Conservation (phyloP, 2,888 invertebrate genomes). For the Pyrrhosoma nymphula region DNA sequence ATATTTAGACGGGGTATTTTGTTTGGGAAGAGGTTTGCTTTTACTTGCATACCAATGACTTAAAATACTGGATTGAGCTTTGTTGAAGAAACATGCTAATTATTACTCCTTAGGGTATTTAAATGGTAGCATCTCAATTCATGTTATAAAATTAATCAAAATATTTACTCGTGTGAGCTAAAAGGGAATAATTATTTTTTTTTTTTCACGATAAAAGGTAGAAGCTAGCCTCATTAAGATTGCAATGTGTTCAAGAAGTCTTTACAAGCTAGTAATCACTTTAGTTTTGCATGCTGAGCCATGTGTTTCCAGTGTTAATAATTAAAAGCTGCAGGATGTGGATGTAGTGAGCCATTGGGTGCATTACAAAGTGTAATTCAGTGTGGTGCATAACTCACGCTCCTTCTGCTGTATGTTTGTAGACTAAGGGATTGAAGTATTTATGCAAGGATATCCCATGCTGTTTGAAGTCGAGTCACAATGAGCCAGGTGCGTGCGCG, state of each 20-base stretch:
- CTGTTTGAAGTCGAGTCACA: not conserved
- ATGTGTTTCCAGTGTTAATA: not conserved
- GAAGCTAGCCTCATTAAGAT: not conserved
- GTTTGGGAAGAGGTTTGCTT: not conserved
- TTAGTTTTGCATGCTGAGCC: constrained; percentile 51
- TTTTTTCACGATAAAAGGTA: not conserved
- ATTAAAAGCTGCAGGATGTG: not conserved
- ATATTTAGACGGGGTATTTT: not conserved
- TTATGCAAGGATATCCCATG: constrained; percentile 10
- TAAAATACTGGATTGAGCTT: not conserved
- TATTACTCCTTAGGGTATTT: too few species aligned
- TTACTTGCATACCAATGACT: not conserved
- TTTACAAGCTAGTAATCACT: not conserved
- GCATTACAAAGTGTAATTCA: not conserved
- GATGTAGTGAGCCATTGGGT: not conserved
- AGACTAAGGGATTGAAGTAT: not conserved
- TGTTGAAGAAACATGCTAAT: not conserved
- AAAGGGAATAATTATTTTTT: not conserved
- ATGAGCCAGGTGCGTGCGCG: not conserved
- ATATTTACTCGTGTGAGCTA: not conserved
- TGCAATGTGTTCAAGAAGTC: not conserved
- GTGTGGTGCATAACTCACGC: not conserved
- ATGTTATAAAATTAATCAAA: not conserved
- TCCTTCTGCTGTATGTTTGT: not conserved
- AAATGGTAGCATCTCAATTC: not conserved